Base-by-base conservation (phyloP, 37 sponge, comb jelly and placozoan genomes). In the Diacarnus erythraeanus region DNA sequence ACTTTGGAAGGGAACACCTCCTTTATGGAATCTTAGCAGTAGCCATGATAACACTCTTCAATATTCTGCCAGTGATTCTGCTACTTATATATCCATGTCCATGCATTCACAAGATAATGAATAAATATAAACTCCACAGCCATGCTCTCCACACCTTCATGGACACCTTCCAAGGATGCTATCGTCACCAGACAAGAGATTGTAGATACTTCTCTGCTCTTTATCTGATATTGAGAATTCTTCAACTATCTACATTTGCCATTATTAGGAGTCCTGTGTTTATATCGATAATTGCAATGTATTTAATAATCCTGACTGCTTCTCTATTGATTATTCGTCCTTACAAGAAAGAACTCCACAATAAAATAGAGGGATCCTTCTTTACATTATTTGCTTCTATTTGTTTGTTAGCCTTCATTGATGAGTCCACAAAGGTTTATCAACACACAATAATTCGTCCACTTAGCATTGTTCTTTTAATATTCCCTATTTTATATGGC, bases 151-250 rank as follows among this genome's bases (percentile, higher is more conserved):
- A 2, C 2, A 61, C 44, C 21, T 78, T 78, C 30, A 65, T 78
- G 68, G 79, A 64, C 22, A 26, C 44, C 29, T 78, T 78, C 33
- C 79, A 78, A 41, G 79, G 79, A 38, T 64, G 68, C 44, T 78
- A 66, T 61, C 64, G 33, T n/a, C 38, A 65, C 41, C 56, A 37
- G 36, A 23, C 64, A 59, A 57, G 77, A 29, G 77, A 77, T 31
- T 22, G 15, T 12, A 57, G 77, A 59, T 59, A 33, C 8, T 77
- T 77, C 30, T 77, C 77, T 33, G 61, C 77, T 4, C 17, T 77
- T 56, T 59, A 77, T 25, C 38, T 77, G 40, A 17, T 77, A 9
- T 26, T 59, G 2, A 29, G 77, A 9, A 77, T 77, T 30, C 15
- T 77, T 64, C 15, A 23, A 26, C 64, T 64, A 23, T 21, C 25